phyloP scores from a whole-genome alignment of 2,888 invertebrate genomes.

The Caenorhabditis afra region DNA sequence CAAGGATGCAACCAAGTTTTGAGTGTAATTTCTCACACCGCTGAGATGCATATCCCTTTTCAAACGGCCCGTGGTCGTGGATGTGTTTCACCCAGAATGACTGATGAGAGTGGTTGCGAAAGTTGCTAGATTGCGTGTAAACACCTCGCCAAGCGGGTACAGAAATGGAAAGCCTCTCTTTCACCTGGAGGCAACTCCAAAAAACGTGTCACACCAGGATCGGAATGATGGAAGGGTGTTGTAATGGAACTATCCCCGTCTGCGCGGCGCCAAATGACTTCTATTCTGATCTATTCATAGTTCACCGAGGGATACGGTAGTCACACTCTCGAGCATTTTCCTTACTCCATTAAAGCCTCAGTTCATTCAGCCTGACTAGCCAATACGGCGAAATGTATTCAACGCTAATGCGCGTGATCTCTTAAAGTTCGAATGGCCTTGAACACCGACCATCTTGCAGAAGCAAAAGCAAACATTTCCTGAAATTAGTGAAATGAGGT shows the following conservation, averaged over 20 bases:
- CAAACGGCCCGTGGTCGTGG: constrained; percentile 27
- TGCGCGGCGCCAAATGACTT: neutral
- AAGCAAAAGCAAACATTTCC: constrained; percentile 29
- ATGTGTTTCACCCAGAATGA: constrained; percentile 55
- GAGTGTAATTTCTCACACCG: constrained; percentile 53
- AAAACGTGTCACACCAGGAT: constrained; percentile 29
- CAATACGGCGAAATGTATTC: constrained; percentile 24
- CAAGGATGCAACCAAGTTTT: constrained; percentile 56
- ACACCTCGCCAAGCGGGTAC: constrained; percentile 40
- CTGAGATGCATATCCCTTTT: constrained; percentile 45
- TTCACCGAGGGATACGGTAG: neutral
- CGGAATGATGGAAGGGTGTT: constrained; percentile 32
- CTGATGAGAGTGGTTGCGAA: constrained; percentile 57
- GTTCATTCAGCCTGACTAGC: constrained; percentile 13
- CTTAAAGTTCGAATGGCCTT: constrained; percentile 55
- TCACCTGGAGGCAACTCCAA: neutral
- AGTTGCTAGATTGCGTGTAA: constrained; percentile 50
- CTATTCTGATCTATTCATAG: constrained; percentile 12
- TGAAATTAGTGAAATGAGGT: constrained; percentile 47
- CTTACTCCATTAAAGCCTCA: constrained; percentile 2
- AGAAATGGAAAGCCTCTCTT: constrained; percentile 39
- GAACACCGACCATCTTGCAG: constrained; percentile 31
- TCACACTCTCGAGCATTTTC: neutral
- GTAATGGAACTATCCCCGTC: constrained; percentile 34
- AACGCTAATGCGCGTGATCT: constrained; percentile 51